Evolutionary conservation across 1,140 invertebrate species (phyloP), one percentile per base, ranked within the genome.

Genomic region (Trichoplusia ni): DNA sequence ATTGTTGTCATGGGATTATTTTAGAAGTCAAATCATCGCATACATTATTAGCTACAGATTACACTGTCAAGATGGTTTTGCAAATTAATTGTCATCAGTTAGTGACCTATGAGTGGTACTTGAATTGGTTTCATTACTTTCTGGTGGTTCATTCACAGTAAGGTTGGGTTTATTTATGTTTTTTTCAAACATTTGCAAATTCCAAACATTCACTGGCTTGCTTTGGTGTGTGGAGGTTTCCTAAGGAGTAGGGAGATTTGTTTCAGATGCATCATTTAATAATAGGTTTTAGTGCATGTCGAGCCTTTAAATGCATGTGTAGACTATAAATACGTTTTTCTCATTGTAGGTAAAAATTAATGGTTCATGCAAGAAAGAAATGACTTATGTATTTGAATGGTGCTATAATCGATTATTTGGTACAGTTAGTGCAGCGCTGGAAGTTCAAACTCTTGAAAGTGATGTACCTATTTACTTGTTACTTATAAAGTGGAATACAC

Each of bases 381-480:
- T 84, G 79, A 75, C 53, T 58, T 74, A 64, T 81, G 47, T 54
- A 35, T 71, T 75, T 69, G 69, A 78, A 64, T 76, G 73, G 73
- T 77, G 69, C 46, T 64, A 67, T 65, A 76, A 79, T 74, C 78
- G 75, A 66, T 54, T 81, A 23, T 67, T 64, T 47, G 71, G 73
- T 71, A 70, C 77, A 68, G 51, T 78, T 19, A 75, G 70, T 51
- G 46, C 69, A 42, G 27, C 53, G 46, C 40, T 59, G 38, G 73
- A 23, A 49, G 31, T 19, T 46, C 75, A 75, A n/a, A n/a, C n/a
- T n/a, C n/a, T n/a, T n/a, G n/a, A n/a, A 79, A 82, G 81, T 85
- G 74, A 84, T 72, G 71, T 82, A 79, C 60, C 51, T 51, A 70
- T 42, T 46, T 64, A 18, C 5, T 47, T 37, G 29, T 53, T 4